Evolutionary conservation across 2,888 invertebrate species (phyloP), one percentile per base, ranked within the genome.

Genomic region (Synanthedon andrenaeformis): DNA sequence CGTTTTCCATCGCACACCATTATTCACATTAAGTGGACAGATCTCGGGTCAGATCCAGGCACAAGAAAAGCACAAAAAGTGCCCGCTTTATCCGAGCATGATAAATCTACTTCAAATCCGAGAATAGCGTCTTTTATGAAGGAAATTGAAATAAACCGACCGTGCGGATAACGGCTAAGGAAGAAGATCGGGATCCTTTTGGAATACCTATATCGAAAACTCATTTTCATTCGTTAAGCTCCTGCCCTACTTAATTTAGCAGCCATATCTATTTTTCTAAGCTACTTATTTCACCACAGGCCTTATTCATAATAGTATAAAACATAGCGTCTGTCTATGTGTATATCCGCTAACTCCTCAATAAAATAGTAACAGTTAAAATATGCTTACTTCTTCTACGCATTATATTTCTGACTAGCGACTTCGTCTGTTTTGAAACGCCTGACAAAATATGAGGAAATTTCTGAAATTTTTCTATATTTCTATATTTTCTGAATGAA

Each of bases 41-140:
- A 87, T 87, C 86, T 82, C 84, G 87, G 87, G 87, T 87, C 87
- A 87, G 86, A 84, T 82, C 83, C 87, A 86, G 86, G 86, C 86
- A 84, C 69, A 83, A 84, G 86, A 85, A 85, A 86, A 87, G 86
- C 85, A 86, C 87, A 87, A 87, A 87, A 87, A 87, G 86, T 86
- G 83, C 86, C 82, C 86, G 85, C 83, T 87, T 87, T 87, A 87
- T 87, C 86, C 87, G 81, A 86, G 81, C 87, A 87, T 87, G 86
- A 87, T 87, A 87, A 87, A 87, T 87, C 86, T 87, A 86, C 87
- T 87, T 87, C 87, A 87, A 87, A 87, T 87, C 87, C 86, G 85
- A 87, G 86, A 86, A 87, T 86, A 85, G 82, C 87, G 82, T 86
- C 87, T 86, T 85, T 86, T 87, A 87, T 87, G 87, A 87, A 86